phyloP scores from a whole-genome alignment of 2,113 vertebrate genomes.

The Ctenodactylus gundi region DNA sequence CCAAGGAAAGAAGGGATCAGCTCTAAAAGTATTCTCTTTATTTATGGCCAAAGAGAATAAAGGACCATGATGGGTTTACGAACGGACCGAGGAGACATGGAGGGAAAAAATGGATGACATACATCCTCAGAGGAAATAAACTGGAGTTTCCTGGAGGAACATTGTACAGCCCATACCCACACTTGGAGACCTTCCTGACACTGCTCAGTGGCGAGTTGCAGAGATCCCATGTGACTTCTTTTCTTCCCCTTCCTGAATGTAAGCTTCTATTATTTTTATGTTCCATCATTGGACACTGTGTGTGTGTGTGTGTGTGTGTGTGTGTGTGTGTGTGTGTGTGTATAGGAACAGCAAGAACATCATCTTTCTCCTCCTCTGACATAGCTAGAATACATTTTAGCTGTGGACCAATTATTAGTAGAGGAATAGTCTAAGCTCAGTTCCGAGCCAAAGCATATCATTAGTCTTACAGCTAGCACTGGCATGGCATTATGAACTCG shows the following conservation, averaged over 20 bases:
- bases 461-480: neutral
- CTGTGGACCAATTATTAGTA: neutral
- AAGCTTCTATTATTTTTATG: neutral
- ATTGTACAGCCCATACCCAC: neutral
- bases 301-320: neutral
- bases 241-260: neutral
- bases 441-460: neutral
- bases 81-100: neutral
- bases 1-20: neutral
- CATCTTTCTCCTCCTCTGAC: neutral
- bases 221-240: neutral
- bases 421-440: neutral
- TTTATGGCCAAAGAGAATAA: neutral
- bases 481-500: neutral
- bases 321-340: neutral
- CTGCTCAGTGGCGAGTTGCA: neutral
- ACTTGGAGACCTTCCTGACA: neutral
- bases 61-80: neutral
- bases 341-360: neutral
- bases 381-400: neutral
- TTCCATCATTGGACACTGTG: neutral
- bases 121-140: neutral
- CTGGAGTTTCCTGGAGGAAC: neutral
- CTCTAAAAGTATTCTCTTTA: neutral
- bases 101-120: neutral